Conservation (phyloP, 2,888 invertebrate genomes). For the Myopa testacea region DNA sequence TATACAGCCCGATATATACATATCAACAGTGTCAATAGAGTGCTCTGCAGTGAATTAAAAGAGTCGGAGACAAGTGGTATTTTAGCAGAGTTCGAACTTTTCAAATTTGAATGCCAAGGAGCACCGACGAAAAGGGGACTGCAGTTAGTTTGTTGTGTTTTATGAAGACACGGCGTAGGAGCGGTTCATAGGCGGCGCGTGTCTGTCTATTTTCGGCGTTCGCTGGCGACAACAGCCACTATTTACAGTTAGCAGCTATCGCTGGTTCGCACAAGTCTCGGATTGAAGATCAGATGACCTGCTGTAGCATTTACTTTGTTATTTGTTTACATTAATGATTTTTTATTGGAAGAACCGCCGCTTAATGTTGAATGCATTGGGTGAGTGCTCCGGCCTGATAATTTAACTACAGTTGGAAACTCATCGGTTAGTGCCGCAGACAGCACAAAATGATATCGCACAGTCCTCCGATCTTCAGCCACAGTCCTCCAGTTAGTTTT, state of each 20-base stretch:
- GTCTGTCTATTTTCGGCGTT: constrained; percentile 31
- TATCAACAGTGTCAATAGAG: constrained; percentile 15
- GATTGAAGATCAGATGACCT: constrained; percentile 13
- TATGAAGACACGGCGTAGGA: not conserved
- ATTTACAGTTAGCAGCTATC: constrained; percentile 33
- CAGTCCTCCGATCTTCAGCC: constrained; percentile 77
- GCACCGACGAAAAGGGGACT: not conserved
- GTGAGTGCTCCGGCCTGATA: not conserved
- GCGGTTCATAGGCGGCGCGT: constrained; percentile 21
- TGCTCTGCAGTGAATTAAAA: not conserved
- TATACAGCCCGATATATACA: not conserved
- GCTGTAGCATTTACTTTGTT: not conserved
- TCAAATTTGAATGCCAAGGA: constrained; percentile 23
- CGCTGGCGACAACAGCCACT: constrained; percentile 17
- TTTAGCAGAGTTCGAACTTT: constrained; percentile 7
- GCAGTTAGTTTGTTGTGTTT: constrained; percentile 11
- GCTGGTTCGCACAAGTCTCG: not conserved
- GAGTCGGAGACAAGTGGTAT: constrained; percentile 9
- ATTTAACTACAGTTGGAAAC: constrained; percentile 16
- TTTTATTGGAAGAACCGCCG: constrained; percentile 10
- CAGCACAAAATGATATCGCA: constrained; percentile 73
- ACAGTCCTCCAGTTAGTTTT: constrained; percentile 77
- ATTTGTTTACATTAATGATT: constrained; percentile 21
- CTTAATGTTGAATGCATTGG: not conserved
- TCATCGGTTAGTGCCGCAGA: constrained; percentile 19